Base-by-base conservation (phyloP, 2,888 invertebrate genomes). In the Hyposoter dolosus region DNA sequence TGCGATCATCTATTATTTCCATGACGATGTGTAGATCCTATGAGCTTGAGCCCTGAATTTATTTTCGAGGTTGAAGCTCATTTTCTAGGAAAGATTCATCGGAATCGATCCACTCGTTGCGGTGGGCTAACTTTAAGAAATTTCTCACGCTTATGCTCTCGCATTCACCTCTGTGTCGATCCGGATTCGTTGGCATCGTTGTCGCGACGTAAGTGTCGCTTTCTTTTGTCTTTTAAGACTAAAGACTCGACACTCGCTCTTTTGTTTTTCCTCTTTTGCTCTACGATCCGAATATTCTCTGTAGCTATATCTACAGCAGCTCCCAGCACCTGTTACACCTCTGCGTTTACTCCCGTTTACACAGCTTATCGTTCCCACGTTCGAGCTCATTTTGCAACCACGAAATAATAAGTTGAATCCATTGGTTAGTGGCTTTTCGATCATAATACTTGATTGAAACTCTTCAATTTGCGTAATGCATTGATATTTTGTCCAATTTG, bases 241-340 rank as follows among this genome's bases (percentile, higher is more conserved):
- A 28, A 2, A 10, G 0, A 56, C 23, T 56, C 3, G 56, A 56
- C 35, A 1, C 2, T 10, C 9, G 12, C 53, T 66, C 43, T 82
- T 56, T 82, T 66, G 74, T 56, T 66, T 68, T 65, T 10, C 56
- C 35, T 76, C 53, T 40, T n/a, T n/a, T 23, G 15, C 4, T 60
- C 28, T 80, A 45, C 56, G 75, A 15, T n/a, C 71, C 17, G 75
- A 63, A 80, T 74, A 23, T 72, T 68, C n/a, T 47, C 15, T 77
- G 19, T 43, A 65, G 50, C 4, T 12, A n/a, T 19, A 45, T 32
- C 7, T 12, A 50, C 78, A 75, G 76, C 40, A 84, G 35, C 80
- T 72, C 75, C 78, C 56, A 78, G 50, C 77, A 90, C 88, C 89
- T 89, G 88, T 90, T 90, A 90, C 89, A 79, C 87, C 88, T 88